Conservation (phyloP, 2,888 invertebrate genomes). For the Eupithecia tripunctaria region DNA sequence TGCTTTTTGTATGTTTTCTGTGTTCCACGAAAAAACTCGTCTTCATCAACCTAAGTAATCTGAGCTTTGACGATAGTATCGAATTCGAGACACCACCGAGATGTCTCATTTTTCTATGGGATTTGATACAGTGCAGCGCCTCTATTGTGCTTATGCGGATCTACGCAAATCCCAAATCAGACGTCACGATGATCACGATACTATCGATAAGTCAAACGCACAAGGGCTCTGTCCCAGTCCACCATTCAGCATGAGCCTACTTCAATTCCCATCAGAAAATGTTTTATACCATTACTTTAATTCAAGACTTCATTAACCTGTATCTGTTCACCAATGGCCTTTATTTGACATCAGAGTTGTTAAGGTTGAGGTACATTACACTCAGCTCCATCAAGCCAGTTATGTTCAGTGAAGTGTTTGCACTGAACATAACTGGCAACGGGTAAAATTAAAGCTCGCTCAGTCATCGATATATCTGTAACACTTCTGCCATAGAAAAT, state of each 20-base stretch:
- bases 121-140: too few species aligned
- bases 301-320: neutral
- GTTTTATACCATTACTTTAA: neutral
- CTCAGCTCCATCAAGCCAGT: neutral
- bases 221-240: neutral
- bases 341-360: neutral
- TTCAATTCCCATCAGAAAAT: neutral
- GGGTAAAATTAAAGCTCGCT: too few species aligned
- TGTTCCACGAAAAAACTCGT: neutral
- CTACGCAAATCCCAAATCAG: neutral
- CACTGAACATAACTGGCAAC: too few species aligned
- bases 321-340: neutral
- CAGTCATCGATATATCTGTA: too few species aligned
- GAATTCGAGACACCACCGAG: too few species aligned
- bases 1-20: neutral
- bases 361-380: conserved; percentile 1
- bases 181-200: neutral
- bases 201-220: neutral
- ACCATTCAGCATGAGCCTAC: neutral
- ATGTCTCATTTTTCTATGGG: neutral
- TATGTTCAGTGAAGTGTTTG: too few species aligned
- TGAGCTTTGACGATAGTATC: neutral
- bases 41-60: neutral
- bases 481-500: too few species aligned
- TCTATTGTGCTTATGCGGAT: neutral